Base-by-base conservation (phyloP, 2,888 invertebrate genomes). In the Dusona sp. region DNA sequence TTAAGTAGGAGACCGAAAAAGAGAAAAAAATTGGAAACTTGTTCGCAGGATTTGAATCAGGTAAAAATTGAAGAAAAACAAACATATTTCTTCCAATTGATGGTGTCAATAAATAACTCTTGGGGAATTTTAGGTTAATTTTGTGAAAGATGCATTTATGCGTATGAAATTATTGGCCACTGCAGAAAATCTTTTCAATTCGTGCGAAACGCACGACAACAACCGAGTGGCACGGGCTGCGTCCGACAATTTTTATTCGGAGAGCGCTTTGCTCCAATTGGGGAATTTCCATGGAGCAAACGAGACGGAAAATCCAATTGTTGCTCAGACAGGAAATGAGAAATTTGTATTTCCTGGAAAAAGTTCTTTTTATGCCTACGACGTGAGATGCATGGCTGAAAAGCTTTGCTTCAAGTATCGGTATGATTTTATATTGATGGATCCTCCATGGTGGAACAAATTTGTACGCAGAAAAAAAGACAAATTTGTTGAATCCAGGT, bases 371-470 rank as follows among this genome's bases (percentile, higher is more conserved):
- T 96, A 94, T 92, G 97, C 96, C 89, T 96, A 96, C 92, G 95
- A 96, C 90, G 95, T 97, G 88, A 95, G 95, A 25, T 95, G 96
- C 88, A 95, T 97, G 0, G 93, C 94, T n/a, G 93, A 95, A 72
- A 95, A 95, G 89, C 94, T 96, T 68, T 90, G 94, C 38, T 94
- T 95, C 9, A 93, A 93, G 81, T 95, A 95, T 85, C 67, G 0
- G 13, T 99, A 96, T 95, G 97, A 99, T 94, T 95, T 98, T 78
- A 95, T 99, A 75, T 94, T 99, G 25, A 95, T 99, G 89, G 99
- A 99, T 95, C 99, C 99, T 48, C 99, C 99, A 0, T 99, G 99
- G 99, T 97, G 97, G 95, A 99, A 99, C 93, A 98, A 98, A 94
- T 99, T 98, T 88, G 98, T 99, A 70, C 96, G 98, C 90, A 96